A percentile compares a stretch with the other conserved stretches of the same genome.
Evolutionary conservation across 2,888 invertebrate species (phyloP).

Genomic region (Bhutanitis thaidina): DNA sequence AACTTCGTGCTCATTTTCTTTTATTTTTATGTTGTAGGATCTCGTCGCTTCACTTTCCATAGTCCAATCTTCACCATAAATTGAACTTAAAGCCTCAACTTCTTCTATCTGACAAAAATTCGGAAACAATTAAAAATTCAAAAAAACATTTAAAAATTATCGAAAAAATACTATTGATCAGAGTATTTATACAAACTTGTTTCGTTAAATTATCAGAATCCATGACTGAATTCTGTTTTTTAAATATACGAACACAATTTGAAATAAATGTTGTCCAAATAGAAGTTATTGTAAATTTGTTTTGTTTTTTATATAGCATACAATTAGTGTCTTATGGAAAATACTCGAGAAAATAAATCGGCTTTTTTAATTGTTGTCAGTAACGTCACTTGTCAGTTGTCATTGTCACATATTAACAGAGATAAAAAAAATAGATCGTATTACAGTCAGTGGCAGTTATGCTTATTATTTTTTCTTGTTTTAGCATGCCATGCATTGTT

Average conservation of each 20-base stretch:
- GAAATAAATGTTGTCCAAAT: no score
- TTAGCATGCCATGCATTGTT: no score
- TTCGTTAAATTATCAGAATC: slow-evolving; percentile 47
- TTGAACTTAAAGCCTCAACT: slow-evolving; percentile 85
- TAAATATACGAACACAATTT: neutral
- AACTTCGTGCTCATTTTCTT: slow-evolving; percentile 70
- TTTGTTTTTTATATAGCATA: no score
- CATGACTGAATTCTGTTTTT: slow-evolving; percentile 31
- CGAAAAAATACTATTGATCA: neutral
- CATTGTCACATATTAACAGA: no score
- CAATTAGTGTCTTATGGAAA: no score
- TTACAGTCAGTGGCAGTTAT: no score
- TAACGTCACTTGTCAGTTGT: no score
- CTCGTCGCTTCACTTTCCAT: slow-evolving; percentile 77
- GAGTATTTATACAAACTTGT: slow-evolving; percentile 31
- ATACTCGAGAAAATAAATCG: no score
- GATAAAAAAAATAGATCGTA: no score
- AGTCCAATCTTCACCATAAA: slow-evolving; percentile 85
- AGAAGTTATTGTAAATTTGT: no score
- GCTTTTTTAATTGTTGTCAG: no score
- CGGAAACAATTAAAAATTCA: neutral
- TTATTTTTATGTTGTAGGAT: slow-evolving; percentile 81
- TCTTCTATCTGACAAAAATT: slow-evolving; percentile 78
- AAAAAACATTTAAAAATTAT: neutral
- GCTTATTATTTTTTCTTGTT: no score